Percentiles rank a stretch among this genome's conserved stretches.
Evolutionary conservation across 2,113 vertebrate species (phyloP).

Genomic region (Prunella himalayana): DNA sequence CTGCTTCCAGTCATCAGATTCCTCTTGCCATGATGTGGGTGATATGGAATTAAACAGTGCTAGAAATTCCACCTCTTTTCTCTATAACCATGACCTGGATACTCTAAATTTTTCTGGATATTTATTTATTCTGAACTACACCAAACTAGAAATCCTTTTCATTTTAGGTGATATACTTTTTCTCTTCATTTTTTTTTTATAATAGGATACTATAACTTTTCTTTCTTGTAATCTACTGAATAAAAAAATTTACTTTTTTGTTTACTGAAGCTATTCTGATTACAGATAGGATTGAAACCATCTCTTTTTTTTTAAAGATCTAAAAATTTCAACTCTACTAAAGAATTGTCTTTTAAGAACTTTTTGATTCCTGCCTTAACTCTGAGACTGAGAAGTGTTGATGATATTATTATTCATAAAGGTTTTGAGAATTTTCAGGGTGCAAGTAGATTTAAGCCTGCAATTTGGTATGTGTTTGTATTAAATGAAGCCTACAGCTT

Average conservation of each 20-base stretch:
- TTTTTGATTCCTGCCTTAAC: background rate
- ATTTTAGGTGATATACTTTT: background rate
- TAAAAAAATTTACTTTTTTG: background rate
- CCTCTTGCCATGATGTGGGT: background rate
- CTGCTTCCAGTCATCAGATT: background rate
- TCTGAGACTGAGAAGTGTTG: background rate
- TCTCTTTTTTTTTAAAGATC: background rate
- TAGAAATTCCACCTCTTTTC: background rate
- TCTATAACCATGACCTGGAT: background rate
- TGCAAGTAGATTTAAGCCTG: background rate
- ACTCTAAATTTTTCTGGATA: background rate
- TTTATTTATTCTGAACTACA: background rate
- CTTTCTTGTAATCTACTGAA: background rate
- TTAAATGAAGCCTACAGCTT: background rate
- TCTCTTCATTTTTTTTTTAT: background rate
- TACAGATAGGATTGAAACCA: background rate
- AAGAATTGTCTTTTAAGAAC: background rate
- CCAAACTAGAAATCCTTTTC: background rate
- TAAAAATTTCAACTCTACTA: background rate
- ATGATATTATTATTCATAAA: background rate
- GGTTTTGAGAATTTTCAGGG: background rate
- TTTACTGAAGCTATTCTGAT: background rate
- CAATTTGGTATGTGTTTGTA: background rate
- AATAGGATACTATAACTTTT: background rate
- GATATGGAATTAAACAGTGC: background rate